phyloP scores from a whole-genome alignment of 1,140 invertebrate genomes.

The Drosophila rhopaloa region DNA sequence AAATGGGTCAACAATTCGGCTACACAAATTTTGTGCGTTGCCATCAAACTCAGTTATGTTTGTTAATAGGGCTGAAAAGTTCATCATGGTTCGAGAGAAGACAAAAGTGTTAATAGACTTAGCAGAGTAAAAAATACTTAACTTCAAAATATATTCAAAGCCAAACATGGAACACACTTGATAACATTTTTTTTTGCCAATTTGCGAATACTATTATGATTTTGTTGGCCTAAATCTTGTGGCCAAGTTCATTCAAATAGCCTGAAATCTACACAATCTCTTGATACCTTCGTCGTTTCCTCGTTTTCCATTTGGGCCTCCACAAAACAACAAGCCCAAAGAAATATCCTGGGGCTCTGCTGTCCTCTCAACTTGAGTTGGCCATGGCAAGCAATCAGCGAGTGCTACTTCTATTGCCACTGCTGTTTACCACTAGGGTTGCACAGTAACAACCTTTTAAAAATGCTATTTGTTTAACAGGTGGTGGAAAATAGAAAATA shows the following conservation, averaged over 20 bases:
- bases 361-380: slow-evolving; percentile 19
- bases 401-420: slow-evolving; percentile 10
- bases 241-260: background rate
- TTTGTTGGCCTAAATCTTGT: background rate
- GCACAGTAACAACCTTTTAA: background rate
- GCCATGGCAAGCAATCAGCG: slow-evolving; percentile 35
- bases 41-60: slow-evolving; percentile 1
- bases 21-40: background rate
- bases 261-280: slow-evolving; percentile 2
- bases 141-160: background rate
- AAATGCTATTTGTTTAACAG: too few relatives aligned
- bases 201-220: background rate
- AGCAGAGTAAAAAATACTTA: background rate
- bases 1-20: slow-evolving; percentile 10
- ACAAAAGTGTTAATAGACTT: background rate
- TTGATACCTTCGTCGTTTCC: background rate
- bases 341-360: slow-evolving; percentile 24
- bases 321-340: slow-evolving; percentile 13
- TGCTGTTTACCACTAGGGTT: background rate
- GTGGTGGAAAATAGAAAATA: too few relatives aligned
- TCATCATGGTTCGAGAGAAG: background rate
- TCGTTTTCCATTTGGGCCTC: slow-evolving; percentile 2
- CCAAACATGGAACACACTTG: background rate
- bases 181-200: background rate
- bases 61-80: background rate